Base-by-base conservation (phyloP, 1,140 invertebrate genomes). In the Rhyzopertha dominica region DNA sequence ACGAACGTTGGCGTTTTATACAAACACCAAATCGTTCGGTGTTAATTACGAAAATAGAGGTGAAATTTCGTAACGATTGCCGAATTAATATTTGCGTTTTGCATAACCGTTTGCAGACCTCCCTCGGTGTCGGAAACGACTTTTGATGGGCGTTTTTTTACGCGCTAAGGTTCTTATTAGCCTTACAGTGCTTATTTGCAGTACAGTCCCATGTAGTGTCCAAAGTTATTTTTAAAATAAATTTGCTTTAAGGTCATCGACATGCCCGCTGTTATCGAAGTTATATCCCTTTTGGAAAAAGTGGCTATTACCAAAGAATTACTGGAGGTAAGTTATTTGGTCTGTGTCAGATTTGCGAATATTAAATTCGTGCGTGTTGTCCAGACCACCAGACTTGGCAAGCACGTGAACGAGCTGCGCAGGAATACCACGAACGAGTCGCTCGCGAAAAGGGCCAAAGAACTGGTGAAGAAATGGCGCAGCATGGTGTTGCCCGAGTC, bases 291-390 rank as follows among this genome's bases (percentile, higher is more conserved):
- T 66, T 76, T 95, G 81, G 93, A 96, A 75, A 87, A 82, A 72
- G 85, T 87, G 69, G 79, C 85, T 70, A 89, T 96, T 74, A 94
- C 91, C 71, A 92, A 90, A 80, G 91, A 95, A 72, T 80, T 89
- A 73, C 74, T 95, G 74, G 91, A 95, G 84, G 90, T 92, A 75
- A 72, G 70, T 48, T 53, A 16, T 47, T 36, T 36, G 34, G 22
- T 22, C 19, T 13, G 4, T 23, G 5, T 23, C 13, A 12, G 30
- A 32, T 39, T 19, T 30, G 12, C 19, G 0, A 12, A 41, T 18
- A 12, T 18, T 29, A 10, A 24, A 23, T 14, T 26, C 16, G n/a
- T 19, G 9, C 14, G 19, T 36, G 8, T 20, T 43, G 25, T 57
- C 18, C 62, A 78, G 75, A 77, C 78, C 79, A 81, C 93, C 76